Base-by-base conservation (phyloP, 2,113 vertebrate species). In the Sander lucioperca region DNA sequence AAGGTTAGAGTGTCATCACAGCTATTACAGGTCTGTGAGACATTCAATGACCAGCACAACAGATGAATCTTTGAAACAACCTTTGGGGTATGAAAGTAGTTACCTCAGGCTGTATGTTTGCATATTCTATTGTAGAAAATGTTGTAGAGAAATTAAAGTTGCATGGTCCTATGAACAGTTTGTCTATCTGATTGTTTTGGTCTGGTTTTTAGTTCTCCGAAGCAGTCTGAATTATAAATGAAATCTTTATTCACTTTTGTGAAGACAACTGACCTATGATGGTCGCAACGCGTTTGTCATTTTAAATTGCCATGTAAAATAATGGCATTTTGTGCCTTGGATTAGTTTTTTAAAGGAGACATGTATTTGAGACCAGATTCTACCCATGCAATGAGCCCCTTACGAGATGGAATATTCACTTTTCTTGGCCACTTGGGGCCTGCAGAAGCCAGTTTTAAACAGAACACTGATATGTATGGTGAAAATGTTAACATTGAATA, bases 1-100 rank as follows among this genome's bases (percentile, higher is more conserved):
- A 92, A 92, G 94, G 95, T 95, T 89, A 95, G 94, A 94, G 95
- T 83, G 79, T 58, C 71, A 94, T 91, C 87, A 90, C 76, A 87
- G 84, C 82, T 86, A 77, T 88, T 75, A 87, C 80, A 70, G 61
- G 57, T 62, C 79, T 53, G 78, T 50, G 56, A 83, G 70, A 79
- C 68, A 74, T 69, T 89, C 74, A 87, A 45, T 75, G 71, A 80
- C 75, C 66, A 68, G 64, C 51, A 80, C 62, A 80, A 75, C 61
- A 83, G 63, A 82, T 70, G 27, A 7, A 23, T 48, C 74, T 74
- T 84, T 86, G 75, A 74, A 59, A 66, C 30, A 81, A 48, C 21
- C 19, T 71, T 47, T 66, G 19, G n/a, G 23, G 5, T 61, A 18
- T 57, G 48, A 62, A 78, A 77, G 50, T 15, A 16, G 16, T 77